Evolutionary conservation across 2,113 vertebrate genomes (phyloP).

Genomic region (Coryphaenoides rupestris): DNA sequence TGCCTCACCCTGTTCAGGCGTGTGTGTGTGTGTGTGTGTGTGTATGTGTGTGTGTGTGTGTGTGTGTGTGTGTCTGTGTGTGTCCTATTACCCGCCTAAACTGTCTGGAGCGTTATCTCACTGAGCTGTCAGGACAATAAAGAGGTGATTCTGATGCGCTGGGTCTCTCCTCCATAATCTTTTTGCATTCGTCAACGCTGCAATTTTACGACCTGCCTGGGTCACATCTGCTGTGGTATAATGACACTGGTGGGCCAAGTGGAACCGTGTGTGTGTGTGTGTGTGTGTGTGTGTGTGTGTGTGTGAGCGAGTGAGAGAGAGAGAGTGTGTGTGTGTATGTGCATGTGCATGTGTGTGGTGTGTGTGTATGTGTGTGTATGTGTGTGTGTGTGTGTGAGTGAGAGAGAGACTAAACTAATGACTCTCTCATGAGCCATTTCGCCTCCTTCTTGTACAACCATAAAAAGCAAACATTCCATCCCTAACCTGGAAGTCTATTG

Average conservation of each 20-base stretch:
- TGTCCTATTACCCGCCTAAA: no score
- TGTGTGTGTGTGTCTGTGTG: no score
- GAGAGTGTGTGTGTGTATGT: no score
- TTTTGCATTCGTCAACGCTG: slow-evolving; percentile 3
- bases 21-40: no score
- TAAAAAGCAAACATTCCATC: slow-evolving; percentile 50
- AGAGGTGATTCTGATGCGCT: no score
- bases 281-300: slow-evolving; percentile 4
- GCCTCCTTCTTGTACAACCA: slow-evolving; percentile 52
- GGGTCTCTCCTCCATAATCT: no score
- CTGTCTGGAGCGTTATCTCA: no score
- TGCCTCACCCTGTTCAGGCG: no score
- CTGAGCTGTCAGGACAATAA: no score
- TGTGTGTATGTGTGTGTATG: no score
- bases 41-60: no score
- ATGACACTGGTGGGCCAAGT: slow-evolving; percentile 68
- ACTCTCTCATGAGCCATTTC: slow-evolving; percentile 68
- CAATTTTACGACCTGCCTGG: slow-evolving; percentile 45
- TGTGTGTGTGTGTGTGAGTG: not conserved
- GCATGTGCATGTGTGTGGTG: no score
- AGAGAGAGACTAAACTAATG: slow-evolving; percentile 44
- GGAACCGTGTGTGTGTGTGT: slow-evolving; percentile 44
- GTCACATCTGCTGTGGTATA: slow-evolving; percentile 70
- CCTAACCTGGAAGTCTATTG: slow-evolving; percentile 26
- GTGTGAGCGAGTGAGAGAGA: slow-evolving; percentile 6